Conservation (phyloP, 2,888 invertebrate genomes). For the Hydraecia micacea region DNA sequence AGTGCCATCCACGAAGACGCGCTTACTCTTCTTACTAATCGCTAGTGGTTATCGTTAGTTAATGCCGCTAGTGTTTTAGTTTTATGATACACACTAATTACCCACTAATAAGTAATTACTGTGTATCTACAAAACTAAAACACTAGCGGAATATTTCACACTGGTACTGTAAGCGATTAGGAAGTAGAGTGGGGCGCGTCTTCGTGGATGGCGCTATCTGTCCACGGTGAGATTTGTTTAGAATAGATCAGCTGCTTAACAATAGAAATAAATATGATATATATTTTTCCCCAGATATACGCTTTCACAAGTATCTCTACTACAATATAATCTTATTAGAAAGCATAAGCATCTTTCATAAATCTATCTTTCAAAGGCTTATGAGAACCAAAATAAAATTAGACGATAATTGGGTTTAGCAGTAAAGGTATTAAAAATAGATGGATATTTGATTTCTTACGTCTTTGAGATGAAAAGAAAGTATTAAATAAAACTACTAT, state of each 20-base stretch:
- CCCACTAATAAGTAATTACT: too few species aligned
- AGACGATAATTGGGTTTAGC: not conserved
- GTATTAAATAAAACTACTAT: not conserved
- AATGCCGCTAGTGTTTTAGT: too few species aligned
- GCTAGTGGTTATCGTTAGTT: too few species aligned
- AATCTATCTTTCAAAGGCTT: constrained; percentile 9
- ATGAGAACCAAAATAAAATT: constrained; percentile 1
- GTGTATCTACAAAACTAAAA: too few species aligned
- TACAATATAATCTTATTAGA: constrained; percentile 11
- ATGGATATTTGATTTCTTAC: not conserved
- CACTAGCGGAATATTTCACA: too few species aligned
- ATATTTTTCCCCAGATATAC: not conserved
- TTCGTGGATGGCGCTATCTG: too few species aligned
- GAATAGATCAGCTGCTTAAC: not conserved
- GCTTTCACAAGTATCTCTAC: not conserved
- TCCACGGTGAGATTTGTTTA: too few species aligned
- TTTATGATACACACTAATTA: too few species aligned
- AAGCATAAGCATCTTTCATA: not conserved
- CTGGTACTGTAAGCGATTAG: too few species aligned
- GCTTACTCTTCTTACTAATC: too few species aligned
- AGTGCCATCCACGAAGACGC: too few species aligned
- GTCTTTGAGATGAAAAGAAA: not conserved
- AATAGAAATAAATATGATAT: not conserved
- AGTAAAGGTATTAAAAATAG: constrained; percentile 2
- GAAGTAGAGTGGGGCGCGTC: too few species aligned